Base-by-base conservation (phyloP, 2,797 vertebrate species). In the Myotis findleyi region DNA sequence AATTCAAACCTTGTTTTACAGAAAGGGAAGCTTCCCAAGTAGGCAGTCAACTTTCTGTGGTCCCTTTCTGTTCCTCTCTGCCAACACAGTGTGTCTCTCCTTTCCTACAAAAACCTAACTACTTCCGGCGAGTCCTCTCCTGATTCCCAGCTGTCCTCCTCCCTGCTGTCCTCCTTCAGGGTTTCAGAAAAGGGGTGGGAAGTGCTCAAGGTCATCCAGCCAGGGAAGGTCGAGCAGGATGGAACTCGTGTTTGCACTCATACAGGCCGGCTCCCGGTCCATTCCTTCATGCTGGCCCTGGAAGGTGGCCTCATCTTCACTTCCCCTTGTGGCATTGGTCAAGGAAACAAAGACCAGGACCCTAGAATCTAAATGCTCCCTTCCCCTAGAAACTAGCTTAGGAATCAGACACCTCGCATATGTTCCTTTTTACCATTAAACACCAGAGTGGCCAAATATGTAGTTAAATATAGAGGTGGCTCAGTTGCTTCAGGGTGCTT, bases 381-480 rank as follows among this genome's bases (percentile, higher is more conserved):
- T 47, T 27, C 2, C 68, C 30, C 18, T 55, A 25, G 21, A 73
- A 66, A 89, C 57, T 6, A 57, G 25, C n/a, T 23, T 5, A 77
- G 21, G 20, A 55, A 36, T 53, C 69, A 73, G 44, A 87, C 7
- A 44, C 23, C 25, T 49, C 41, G 51, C 1, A 51, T 47, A 44
- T n/a, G 6, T 55, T 84, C 47, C 14, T 44, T 81, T 75, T 27
- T 16, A 66, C 33, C 53, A 38, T 18, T 51, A 81, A 73, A 76
- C 25, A 79, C 38, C 47, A 8, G 13, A 82, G 30, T n/a, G 59
- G 9, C 49, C 55, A 87, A 76, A 84, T 30, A n/a, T 30, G 9
- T 62, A 79, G 92, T 83, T 87, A 79, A 91, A 84, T 13, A 62
- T 30, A 25, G 47, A 95, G n/a, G 71, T 20, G 76, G 38, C 18